phyloP scores from a whole-genome alignment of 2,797 vertebrate genomes.

The Siniperca scherzeri region DNA sequence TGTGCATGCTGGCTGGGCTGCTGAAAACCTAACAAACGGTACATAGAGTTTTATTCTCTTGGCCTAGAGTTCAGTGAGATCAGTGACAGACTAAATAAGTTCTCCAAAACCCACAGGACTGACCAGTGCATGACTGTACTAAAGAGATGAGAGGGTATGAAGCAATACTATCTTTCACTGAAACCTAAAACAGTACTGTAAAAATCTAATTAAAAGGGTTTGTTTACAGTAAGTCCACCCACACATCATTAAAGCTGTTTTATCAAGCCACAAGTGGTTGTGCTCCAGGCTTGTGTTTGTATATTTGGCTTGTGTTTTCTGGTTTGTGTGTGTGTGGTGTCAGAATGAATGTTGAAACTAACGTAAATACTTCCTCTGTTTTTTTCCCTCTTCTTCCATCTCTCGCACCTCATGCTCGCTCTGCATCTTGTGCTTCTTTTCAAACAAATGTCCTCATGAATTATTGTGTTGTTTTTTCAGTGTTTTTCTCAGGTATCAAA shows the following conservation, averaged over 20 bases:
- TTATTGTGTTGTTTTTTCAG: slow-evolving; percentile 21
- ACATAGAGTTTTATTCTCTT: slow-evolving; percentile 71
- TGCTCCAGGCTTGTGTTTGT: slow-evolving; percentile 58
- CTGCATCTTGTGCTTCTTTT: slow-evolving; percentile 46
- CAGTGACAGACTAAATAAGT: slow-evolving; percentile 70
- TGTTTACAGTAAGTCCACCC: slow-evolving; percentile 76
- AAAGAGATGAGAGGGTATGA: slow-evolving; percentile 73
- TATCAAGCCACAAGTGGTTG: slow-evolving; percentile 75
- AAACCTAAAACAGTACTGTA: slow-evolving; percentile 67
- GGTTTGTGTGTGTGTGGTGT: slow-evolving; percentile 59
- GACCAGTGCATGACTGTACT: slow-evolving; percentile 73
- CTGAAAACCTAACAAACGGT: slow-evolving; percentile 60
- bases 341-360: slow-evolving; percentile 63
- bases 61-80: slow-evolving; percentile 67
- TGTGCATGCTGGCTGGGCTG: slow-evolving; percentile 38
- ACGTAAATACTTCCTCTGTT: slow-evolving; percentile 52
- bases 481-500: slow-evolving; percentile 8
- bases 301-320: slow-evolving; percentile 67
- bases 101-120: slow-evolving; percentile 65
- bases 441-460: slow-evolving; percentile 15
- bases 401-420: slow-evolving; percentile 15
- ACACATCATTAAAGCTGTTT: slow-evolving; percentile 76
- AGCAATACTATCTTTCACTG: slow-evolving; percentile 66
- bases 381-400: slow-evolving; percentile 6
- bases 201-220: slow-evolving; percentile 77